These are phyloP conservation scores for Dorcus parallelipipedus DNA, from an alignment of 2,888 invertebrate genomes.

Conservation along the genomic window DNA sequence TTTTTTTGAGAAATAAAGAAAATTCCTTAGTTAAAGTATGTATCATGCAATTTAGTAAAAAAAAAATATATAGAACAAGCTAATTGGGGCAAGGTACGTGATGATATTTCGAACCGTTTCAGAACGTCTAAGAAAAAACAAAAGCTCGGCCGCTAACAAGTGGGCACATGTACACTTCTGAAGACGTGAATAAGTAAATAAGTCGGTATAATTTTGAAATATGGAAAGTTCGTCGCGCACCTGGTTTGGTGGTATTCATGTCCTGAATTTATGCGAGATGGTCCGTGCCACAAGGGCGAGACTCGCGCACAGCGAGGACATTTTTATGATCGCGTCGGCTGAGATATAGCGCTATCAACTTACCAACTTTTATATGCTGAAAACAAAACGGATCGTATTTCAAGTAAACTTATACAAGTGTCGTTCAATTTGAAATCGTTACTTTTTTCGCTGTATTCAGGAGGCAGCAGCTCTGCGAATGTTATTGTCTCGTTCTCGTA, in stretches of 20 bases:
- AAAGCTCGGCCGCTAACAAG: no score
- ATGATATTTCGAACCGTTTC: no score
- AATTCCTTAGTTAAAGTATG: no score
- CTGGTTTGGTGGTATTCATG: slow-evolving; percentile 22
- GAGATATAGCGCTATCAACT: slow-evolving; percentile 51
- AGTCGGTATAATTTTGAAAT: slow-evolving; percentile 15
- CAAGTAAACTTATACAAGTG: slow-evolving; percentile 45
- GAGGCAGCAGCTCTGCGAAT: slow-evolving; percentile 1
- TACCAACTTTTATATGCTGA: slow-evolving; percentile 49
- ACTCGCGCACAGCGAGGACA: slow-evolving; percentile 43
- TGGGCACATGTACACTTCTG: no score
- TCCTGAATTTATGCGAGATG: slow-evolving; percentile 36
- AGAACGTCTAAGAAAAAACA: no score
- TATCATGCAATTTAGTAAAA: no score
- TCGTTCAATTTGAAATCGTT: slow-evolving; percentile 44
- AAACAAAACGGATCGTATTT: slow-evolving; percentile 50
- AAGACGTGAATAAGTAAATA: not conserved
- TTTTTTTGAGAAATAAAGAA: no score
- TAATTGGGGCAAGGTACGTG: no score
- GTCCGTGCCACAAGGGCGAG: slow-evolving; percentile 38
- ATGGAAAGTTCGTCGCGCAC: slow-evolving; percentile 14
- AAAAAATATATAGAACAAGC: no score
- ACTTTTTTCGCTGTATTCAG: slow-evolving; percentile 26
- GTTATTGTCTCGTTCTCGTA: not conserved
- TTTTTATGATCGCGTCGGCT: slow-evolving; percentile 50